These are phyloP conservation scores for Illadopsis cleaveri DNA, from an alignment of 2,113 vertebrate genomes.

Conservation along the genomic window DNA sequence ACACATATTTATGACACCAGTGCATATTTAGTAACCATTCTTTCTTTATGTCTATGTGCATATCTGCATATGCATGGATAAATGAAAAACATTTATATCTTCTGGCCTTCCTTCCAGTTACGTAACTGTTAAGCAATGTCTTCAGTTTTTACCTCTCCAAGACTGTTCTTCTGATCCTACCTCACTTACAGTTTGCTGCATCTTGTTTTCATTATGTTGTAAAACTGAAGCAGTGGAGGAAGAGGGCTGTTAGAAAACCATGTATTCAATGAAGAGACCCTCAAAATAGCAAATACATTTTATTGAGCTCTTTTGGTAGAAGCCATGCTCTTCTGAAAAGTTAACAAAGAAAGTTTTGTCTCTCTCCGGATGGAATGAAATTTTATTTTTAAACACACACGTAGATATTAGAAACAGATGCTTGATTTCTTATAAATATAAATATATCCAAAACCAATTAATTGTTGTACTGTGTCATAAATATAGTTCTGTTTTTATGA, in stretches of 20 bases:
- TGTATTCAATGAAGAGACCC: not conserved
- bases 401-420: not conserved
- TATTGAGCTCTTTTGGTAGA: not conserved
- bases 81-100: not conserved
- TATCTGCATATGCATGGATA: not conserved
- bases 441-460: not conserved
- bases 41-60: not conserved
- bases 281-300: not conserved
- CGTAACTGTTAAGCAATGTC: not conserved
- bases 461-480: not conserved
- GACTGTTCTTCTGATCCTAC: not conserved
- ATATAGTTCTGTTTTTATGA: not conserved
- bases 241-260: not conserved
- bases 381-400: not conserved
- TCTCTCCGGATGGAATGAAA: not conserved
- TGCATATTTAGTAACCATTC: not conserved
- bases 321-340: not conserved
- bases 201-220: conserved; percentile 24
- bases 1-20: not conserved
- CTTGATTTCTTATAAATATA: not conserved
- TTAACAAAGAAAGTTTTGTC: not conserved
- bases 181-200: not conserved
- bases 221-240: not conserved
- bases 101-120: not conserved
- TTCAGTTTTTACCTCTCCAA: not conserved